These are phyloP conservation scores for Cebus imitator DNA, from an alignment of 2,113 vertebrate species.

Conservation along the genomic window DNA sequence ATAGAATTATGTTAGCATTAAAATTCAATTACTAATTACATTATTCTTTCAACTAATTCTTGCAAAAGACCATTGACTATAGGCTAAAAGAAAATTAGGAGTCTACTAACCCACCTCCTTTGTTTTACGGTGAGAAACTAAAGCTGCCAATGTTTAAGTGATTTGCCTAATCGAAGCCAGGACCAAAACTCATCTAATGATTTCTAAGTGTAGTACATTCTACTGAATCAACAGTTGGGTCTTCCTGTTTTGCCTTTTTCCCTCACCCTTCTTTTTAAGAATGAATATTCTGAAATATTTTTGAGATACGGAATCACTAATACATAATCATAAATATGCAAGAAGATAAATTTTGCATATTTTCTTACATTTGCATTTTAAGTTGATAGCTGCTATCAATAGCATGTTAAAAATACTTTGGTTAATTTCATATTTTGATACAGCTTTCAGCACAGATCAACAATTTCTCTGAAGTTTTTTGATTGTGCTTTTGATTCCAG, in stretches of 20 bases:
- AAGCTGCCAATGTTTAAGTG: neutral
- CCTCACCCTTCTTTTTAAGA: neutral
- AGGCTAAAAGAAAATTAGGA: neutral
- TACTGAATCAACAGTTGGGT: neutral
- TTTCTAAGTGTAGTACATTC: neutral
- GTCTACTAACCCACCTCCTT: neutral
- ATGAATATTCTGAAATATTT: constrained; percentile 34
- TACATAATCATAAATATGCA: neutral
- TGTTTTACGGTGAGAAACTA: neutral
- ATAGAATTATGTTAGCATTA: neutral
- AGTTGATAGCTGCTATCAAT: neutral
- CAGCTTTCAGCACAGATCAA: neutral
- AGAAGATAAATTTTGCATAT: neutral
- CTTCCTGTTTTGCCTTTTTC: neutral
- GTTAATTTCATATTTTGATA: neutral
- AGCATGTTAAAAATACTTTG: neutral
- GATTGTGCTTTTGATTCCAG: neutral
- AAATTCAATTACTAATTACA: neutral
- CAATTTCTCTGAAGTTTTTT: neutral
- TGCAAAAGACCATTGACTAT: neutral
- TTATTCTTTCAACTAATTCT: constrained; percentile 9
- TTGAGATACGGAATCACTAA: neutral
- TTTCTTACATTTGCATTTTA: neutral
- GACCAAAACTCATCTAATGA: neutral
- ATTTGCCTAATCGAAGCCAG: neutral